phyloP scores from a whole-genome alignment of 2,113 vertebrate genomes.

The Phylloscopus trochilus region DNA sequence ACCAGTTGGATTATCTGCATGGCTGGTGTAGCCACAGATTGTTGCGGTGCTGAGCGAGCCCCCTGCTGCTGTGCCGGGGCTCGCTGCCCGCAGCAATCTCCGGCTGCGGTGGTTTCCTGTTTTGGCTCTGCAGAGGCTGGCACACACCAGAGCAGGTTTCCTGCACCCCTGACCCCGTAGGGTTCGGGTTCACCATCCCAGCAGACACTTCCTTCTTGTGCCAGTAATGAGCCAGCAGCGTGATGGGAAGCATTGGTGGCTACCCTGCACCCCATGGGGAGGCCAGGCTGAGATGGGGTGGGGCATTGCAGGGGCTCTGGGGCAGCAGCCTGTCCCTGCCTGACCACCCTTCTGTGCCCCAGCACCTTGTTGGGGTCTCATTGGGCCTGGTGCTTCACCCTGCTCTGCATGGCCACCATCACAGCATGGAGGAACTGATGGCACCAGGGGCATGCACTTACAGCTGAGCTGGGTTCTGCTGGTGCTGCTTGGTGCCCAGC shows the following conservation, averaged over 20 bases:
- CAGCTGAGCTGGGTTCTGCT: neutral
- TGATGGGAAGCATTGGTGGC: neutral
- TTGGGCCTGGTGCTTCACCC: neutral
- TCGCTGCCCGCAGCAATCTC: neutral
- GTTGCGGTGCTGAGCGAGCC: fast-evolving
- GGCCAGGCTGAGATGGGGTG: fast-evolving
- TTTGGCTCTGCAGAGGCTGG: neutral
- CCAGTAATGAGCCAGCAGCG: neutral
- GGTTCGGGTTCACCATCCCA: neutral
- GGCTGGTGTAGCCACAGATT: neutral
- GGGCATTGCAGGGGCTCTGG: neutral
- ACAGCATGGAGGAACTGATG: neutral
- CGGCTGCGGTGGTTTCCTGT: conserved; percentile 17
- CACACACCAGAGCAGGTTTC: neutral
- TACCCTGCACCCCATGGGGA: neutral
- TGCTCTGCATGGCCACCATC: fast-evolving
- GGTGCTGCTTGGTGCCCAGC: neutral
- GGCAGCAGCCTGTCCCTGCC: neutral
- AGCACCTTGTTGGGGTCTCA: fast-evolving
- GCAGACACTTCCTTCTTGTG: neutral
- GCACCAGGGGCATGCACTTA: neutral
- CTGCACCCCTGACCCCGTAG: neutral
- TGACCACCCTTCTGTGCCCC: neutral
- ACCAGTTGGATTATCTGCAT: fast-evolving
- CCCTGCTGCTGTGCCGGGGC: neutral